Base-by-base conservation (phyloP, 2,797 vertebrate genomes). In the Zenarchopterus dispar region DNA sequence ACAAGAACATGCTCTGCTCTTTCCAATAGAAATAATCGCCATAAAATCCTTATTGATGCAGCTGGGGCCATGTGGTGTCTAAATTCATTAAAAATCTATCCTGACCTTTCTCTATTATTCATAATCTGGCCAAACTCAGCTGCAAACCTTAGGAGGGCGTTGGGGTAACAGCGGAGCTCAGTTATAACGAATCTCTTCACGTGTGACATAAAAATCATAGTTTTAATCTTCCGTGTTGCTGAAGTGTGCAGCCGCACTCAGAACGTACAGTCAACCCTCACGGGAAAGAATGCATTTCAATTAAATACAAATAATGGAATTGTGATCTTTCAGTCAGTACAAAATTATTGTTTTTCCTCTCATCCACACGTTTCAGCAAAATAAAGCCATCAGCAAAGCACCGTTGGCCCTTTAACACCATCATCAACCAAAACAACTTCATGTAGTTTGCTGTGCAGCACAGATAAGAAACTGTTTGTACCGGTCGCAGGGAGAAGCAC, bases 21-120 rank as follows among this genome's bases (percentile, higher is more conserved):
- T 28, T 51, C 26, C 56, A 21, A 60, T 16, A 56, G 52, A 62
- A 81, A 64, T 8, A 45, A 79, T 75, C 7, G 5, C 42, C 68
- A 16, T 62, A 44, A 67, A 84, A 73, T 74, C 73, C 49, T 56
- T 73, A 76, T 73, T 60, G 77, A 82, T 71, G 56, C 71, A 42
- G 70, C 53, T 5, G 5, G 8, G 5, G 45, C 67, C 75, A 68
- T 77, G 80, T 76, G 73, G 50, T 21, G 50, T 73, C 67, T 63
- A 80, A 83, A 82, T 80, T 80, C 73, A 85, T 82, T 81, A 81
- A 80, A 85, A 77, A 84, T 78, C 73, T 67, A 80, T 60, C 75
- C 53, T 84, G 85, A 85, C 88, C 84, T 88, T 88, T 87, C 78
- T 87, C 64, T 77, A 88, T 89, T 85, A 87, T 89, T 91, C 77